Conservation (phyloP, 2,888 invertebrate genomes). For the Malachius bipustulatus region DNA sequence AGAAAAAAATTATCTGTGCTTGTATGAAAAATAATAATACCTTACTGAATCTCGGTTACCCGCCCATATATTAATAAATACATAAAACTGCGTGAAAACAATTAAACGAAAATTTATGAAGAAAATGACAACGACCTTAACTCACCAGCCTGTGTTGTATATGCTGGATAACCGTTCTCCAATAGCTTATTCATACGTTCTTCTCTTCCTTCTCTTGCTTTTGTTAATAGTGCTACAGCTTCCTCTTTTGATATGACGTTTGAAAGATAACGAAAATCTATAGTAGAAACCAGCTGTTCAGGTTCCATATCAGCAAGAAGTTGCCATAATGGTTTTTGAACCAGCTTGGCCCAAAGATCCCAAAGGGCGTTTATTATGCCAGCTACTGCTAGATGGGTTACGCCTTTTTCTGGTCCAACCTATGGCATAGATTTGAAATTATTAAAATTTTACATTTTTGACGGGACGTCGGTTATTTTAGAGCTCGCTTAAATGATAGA, state of each 20-base stretch:
- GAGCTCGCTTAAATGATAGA: too few relatives aligned
- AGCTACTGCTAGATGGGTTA: slow-evolving; percentile 74
- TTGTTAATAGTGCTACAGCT: slow-evolving; percentile 57
- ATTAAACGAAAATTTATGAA: slow-evolving; percentile 8
- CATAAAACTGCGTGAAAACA: neutral
- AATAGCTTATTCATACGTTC: slow-evolving; percentile 51
- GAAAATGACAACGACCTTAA: too few relatives aligned
- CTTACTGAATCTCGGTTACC: too few relatives aligned
- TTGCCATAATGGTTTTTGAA: slow-evolving; percentile 80
- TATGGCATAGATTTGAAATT: too few relatives aligned
- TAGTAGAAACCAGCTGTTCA: slow-evolving; percentile 69
- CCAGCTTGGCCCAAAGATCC: slow-evolving; percentile 82
- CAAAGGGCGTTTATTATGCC: slow-evolving; percentile 84
- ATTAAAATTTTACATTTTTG: too few relatives aligned
- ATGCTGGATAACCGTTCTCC: slow-evolving; percentile 67
- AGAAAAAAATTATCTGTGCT: too few relatives aligned
- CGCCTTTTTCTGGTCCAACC: slow-evolving; percentile 89
- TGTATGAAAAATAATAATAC: too few relatives aligned
- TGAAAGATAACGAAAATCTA: slow-evolving; percentile 76
- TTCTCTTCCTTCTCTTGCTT: slow-evolving; percentile 45
- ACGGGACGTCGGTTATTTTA: too few relatives aligned
- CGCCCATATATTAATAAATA: slow-evolving; percentile 1
- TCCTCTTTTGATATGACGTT: slow-evolving; percentile 76
- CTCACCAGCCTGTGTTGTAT: slow-evolving; percentile 74
- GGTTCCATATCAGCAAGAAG: slow-evolving; percentile 73